These are phyloP conservation scores for Labeo rohita DNA, from an alignment of 2,113 vertebrate species.

Conservation along the genomic window DNA sequence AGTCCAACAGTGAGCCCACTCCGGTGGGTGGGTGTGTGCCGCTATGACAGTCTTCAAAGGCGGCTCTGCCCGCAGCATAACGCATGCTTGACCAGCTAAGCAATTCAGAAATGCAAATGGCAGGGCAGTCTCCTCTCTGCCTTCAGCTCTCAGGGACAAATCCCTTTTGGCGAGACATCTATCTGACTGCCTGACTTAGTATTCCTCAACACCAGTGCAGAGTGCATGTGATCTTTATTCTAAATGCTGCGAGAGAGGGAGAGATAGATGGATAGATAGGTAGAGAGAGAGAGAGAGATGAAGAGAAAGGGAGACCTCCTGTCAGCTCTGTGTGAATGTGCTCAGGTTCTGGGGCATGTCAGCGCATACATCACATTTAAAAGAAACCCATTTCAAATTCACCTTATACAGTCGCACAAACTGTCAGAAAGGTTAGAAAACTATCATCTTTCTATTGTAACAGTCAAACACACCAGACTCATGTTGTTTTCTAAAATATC, in stretches of 20 bases:
- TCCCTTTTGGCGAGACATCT: conserved; percentile 91
- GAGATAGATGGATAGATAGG: conserved; percentile 35
- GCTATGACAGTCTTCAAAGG: conserved; percentile 89
- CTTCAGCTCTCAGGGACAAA: conserved; percentile 84
- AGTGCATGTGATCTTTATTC: conserved; percentile 76
- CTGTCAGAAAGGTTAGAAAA: not conserved
- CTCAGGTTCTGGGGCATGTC: conserved; percentile 19
- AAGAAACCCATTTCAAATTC: conserved; percentile 21
- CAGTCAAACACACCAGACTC: not conserved
- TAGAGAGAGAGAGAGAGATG: conserved; percentile 58
- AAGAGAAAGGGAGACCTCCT: conserved; percentile 63
- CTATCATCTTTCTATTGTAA: not conserved
- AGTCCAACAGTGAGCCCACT: conserved; percentile 89
- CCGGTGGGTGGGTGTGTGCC: conserved; percentile 89
- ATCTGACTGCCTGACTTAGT: conserved; percentile 78
- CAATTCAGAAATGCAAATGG: conserved; percentile 96
- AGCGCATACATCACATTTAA: conserved; percentile 27
- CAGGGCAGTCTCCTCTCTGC: conserved; percentile 77
- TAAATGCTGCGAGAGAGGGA: conserved; percentile 64
- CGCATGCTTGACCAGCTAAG: conserved; percentile 97
- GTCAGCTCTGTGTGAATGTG: conserved; percentile 20
- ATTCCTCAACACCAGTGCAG: conserved; percentile 72
- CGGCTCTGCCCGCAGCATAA: conserved; percentile 76
- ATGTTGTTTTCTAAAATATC: not conserved
- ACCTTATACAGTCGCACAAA: conserved; percentile 8